A percentile compares a stretch with the other conserved stretches of the same genome.
These are phyloP conservation scores for Tupaia tana DNA, from an alignment of 2,113 vertebrate genomes.

Conservation along the genomic window DNA sequence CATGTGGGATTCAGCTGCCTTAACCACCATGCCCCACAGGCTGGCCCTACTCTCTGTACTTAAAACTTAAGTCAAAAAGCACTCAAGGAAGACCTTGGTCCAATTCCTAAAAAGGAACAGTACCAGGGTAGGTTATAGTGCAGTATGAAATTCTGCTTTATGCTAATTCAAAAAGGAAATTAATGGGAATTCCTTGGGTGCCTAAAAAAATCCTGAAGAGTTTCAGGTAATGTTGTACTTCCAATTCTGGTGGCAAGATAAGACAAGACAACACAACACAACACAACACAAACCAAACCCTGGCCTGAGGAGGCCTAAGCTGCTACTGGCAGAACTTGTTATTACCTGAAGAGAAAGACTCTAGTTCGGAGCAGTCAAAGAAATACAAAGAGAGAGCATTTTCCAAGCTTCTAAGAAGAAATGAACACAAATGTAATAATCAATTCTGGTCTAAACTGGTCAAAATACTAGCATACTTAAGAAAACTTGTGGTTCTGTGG, in stretches of 20 bases:
- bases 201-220: neutral
- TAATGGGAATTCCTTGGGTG: neutral
- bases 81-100: neutral
- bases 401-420: neutral
- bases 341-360: neutral
- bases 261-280: neutral
- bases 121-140: rapidly evolving
- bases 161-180: neutral
- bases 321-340: neutral
- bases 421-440: neutral
- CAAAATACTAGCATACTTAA: neutral
- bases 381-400: neutral
- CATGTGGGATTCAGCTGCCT: too few relatives aligned
- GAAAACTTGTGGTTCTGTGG: neutral
- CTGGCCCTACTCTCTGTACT: neutral
- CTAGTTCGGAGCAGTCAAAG: neutral
- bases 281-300: neutral
- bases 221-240: neutral
- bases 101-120: neutral
- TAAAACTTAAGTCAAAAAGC: neutral
- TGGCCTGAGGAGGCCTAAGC: neutral
- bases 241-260: neutral
- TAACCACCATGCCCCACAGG: too few relatives aligned
- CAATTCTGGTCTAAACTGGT: neutral
- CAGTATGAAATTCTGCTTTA: neutral